Evolutionary conservation across 1,140 invertebrate genomes (phyloP), one percentile per base, ranked within the genome.

Genomic region (Camponotus pennsylvanicus): DNA sequence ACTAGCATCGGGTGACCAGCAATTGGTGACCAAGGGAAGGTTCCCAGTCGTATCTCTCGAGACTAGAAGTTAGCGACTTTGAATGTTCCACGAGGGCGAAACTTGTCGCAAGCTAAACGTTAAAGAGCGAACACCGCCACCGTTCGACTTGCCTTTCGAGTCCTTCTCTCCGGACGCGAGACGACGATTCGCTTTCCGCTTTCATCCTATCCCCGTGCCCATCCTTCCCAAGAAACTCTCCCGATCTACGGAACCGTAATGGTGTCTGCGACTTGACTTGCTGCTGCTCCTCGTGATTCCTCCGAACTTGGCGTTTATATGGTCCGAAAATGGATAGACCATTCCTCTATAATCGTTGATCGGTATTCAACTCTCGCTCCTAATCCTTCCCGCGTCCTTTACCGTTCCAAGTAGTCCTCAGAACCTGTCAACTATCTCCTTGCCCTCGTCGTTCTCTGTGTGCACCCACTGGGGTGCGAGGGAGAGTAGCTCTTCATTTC

Each of bases 21-120:
- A 97, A 93, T 97, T 97, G 90, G 92, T 97, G 15, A 96, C 97
- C 15, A 95, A 95, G 78, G 96, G 96, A 73, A 96, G 87, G 97
- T 97, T 92, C 97, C 97, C 52, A 18, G n/a, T 85, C 80, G 57
- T 67, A 82, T 83, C 82, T 75, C 57, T 32, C 64, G 82, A 64
- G 80, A 75, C 66, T 34, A 42, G 42, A 87, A 87, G 80, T 87
- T 87, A 85, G 80, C 69, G 86, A 85, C 80, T 87, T 77, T 49
- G 80, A 83, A 83, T 83, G 85, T 86, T 86, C 86, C 80, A 85
- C 80, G 52, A 61, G 61, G 21, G 80, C 45, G 80, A 76, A 87
- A 87, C 86, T 87, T 85, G 80, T 87, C 86, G 79, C 86, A 82
- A 52, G 79, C 80, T 69, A 85, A 87, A 85, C 86, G 86, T 67